phyloP scores from a whole-genome alignment of 2,113 vertebrate genomes.

The Butorides virescens region DNA sequence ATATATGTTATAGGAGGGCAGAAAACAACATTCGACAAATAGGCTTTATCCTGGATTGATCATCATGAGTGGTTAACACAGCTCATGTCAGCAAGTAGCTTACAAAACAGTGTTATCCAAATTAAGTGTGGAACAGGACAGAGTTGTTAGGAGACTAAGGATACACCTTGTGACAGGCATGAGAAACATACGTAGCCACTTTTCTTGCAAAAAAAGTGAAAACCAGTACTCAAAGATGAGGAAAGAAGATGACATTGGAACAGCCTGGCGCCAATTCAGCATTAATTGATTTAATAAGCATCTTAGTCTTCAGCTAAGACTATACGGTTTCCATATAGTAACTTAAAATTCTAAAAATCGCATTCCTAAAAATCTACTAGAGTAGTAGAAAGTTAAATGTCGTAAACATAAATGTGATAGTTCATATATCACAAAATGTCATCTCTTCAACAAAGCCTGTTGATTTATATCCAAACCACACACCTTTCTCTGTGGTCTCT shows the following conservation, averaged over 20 bases:
- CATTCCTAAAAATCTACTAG: not conserved
- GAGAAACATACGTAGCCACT: not conserved
- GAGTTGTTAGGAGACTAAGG: not conserved
- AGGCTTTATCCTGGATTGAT: not conserved
- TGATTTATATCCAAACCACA: not conserved
- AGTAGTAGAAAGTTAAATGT: not conserved
- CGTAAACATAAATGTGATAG: not conserved
- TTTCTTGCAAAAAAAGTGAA: not conserved
- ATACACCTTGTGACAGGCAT: too few species aligned
- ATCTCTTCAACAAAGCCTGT: not conserved
- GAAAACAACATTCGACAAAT: not conserved
- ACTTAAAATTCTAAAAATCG: not conserved
- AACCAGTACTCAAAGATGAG: not conserved
- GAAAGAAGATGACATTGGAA: not conserved
- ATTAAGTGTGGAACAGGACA: not conserved
- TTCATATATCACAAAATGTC: not conserved
- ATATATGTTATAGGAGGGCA: not conserved
- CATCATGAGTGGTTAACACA: fast-evolving
- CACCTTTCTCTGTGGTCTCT: constrained; percentile 97
- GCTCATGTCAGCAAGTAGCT: not conserved
- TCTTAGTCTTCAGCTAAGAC: not conserved
- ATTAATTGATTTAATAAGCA: not conserved
- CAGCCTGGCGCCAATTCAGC: not conserved
- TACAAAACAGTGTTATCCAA: not conserved
- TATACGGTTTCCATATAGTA: not conserved